Conservation (phyloP, 2,888 invertebrate species). For the Sialis lutaria region DNA sequence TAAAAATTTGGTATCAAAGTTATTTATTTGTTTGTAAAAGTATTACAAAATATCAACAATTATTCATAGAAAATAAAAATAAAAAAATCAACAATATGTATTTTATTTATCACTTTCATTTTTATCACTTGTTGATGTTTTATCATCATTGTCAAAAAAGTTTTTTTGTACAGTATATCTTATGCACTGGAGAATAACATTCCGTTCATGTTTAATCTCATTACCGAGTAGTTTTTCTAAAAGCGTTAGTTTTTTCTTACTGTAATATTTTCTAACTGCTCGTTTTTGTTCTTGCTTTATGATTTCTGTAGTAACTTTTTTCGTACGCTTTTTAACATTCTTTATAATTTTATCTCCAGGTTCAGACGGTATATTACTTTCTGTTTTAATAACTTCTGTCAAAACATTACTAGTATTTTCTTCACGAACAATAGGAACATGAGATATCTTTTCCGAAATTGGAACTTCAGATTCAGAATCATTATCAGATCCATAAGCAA, state of each 20-base stretch:
- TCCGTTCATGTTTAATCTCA: conserved; percentile 74
- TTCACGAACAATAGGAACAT: not conserved
- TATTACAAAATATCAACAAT: too few relatives aligned
- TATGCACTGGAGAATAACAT: conserved; percentile 73
- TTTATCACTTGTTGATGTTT: too few relatives aligned
- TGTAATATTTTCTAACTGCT: conserved; percentile 5
- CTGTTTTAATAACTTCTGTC: conserved; percentile 9
- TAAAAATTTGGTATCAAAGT: too few relatives aligned
- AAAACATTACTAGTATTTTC: conserved; percentile 6
- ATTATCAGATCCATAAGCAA: conserved; percentile 36
- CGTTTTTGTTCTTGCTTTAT: conserved; percentile 7
- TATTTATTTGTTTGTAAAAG: too few relatives aligned
- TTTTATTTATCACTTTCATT: too few relatives aligned
- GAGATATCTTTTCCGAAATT: conserved; percentile 5
- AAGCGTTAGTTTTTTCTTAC: conserved; percentile 25
- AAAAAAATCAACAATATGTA: too few relatives aligned
- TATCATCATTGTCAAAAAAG: conserved; percentile 35
- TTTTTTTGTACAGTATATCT: conserved; percentile 60
- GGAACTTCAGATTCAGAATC: conserved; percentile 19
- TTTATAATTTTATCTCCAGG: conserved; percentile 8
- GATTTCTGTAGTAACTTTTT: conserved; percentile 12
- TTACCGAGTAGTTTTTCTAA: conserved; percentile 52
- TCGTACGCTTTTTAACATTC: conserved; percentile 10
- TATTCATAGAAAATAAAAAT: too few relatives aligned
- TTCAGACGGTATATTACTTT: conserved; percentile 13